Percentiles rank a stretch among this genome's conserved stretches.
Conservation (phyloP, 2,797 vertebrate genomes). For the Sciurus carolinensis region DNA sequence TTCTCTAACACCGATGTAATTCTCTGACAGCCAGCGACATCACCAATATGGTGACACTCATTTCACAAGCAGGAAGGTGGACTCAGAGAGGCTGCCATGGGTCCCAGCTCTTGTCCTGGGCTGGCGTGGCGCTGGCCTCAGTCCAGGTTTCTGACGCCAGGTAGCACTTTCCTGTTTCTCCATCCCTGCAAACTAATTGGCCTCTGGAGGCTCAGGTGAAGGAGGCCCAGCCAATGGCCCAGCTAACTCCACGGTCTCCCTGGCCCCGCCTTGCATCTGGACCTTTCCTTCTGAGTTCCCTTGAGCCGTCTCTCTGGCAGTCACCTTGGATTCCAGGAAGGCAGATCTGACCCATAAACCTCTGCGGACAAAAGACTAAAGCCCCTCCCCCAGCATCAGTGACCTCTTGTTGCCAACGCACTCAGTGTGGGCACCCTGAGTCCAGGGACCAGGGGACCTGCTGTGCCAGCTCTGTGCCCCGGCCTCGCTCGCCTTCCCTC, state of each 20-base stretch:
- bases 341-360: background rate
- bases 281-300: background rate
- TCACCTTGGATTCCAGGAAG: background rate
- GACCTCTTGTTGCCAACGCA: background rate
- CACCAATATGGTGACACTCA: too few species aligned
- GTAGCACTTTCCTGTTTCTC: background rate
- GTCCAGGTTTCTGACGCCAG: background rate
- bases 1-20: fast-evolving
- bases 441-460: background rate
- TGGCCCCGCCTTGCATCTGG: too few species aligned
- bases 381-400: background rate
- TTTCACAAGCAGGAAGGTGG: fast-evolving
- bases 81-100: background rate
- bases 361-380: background rate
- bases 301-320: too few species aligned
- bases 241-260: background rate
- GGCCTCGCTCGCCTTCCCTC: too few species aligned
- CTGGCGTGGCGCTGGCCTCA: background rate
- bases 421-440: background rate
- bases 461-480: background rate
- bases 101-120: fast-evolving
- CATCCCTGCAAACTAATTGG: background rate
- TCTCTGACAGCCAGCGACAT: background rate
- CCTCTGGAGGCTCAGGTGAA: background rate
- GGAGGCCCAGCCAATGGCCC: background rate